Base-by-base conservation (phyloP, 1,140 invertebrate species). In the Episyrphus balteatus region DNA sequence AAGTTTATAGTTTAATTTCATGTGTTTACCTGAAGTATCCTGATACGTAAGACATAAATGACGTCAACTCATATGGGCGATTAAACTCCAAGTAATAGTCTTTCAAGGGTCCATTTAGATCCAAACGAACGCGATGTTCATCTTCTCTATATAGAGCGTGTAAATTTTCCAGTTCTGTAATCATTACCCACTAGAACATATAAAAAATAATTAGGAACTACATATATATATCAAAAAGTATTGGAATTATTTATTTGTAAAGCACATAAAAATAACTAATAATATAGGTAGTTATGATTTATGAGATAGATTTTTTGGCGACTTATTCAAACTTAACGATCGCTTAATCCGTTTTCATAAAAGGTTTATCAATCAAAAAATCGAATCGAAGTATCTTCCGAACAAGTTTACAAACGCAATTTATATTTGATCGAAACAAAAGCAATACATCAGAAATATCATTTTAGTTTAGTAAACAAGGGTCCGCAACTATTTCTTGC, bases 41-140 rank as follows among this genome's bases (percentile, higher is more conserved):
- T 71, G 90, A 84, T 44, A 92, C 67, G 14, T 83, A 72, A 42
- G 86, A 86, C 42, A 93, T 81, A 70, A 92, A 92, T 0, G 89
- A 90, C 39, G 68, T 62, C 55, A 58, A 57, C 37, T 66, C 63
- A 26, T 48, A 33, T 15, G 51, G 50, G 33, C 49, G 53, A 7
- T 56, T 48, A 44, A 68, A 68, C 7, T 51, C 37, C 50, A 68
- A 57, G 9, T 55, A 49, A 49, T 62, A 68, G n/a, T 58, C 56
- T 38, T 56, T 55, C 38, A 57, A 58, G 31, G 56, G 50, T 13
- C 58, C 62, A 15, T 51, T 53, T 15, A 66, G 60, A 53, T 66
- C 66, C 17, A 68, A 48, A 30, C 52, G 48, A 34, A 61, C 41
- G 14, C 19, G 51, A 6, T 56, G 32, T 9, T 48, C 42, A 13